These are phyloP conservation scores for Siphlonurus alternatus DNA, from an alignment of 2,888 invertebrate genomes.

Conservation along the genomic window DNA sequence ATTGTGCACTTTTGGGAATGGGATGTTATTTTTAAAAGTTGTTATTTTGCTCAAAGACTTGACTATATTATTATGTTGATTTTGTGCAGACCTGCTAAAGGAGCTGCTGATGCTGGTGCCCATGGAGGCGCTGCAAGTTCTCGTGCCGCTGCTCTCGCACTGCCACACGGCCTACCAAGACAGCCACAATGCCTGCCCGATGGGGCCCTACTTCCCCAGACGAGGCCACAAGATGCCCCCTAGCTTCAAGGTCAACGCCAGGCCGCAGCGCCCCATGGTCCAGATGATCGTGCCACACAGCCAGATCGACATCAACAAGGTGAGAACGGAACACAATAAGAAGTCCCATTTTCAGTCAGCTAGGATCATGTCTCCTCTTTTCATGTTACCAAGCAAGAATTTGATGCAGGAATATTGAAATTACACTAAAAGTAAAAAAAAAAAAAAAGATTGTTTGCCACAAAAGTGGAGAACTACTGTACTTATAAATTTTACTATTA, in stretches of 20 bases:
- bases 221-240: conserved; percentile 38
- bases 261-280: conserved; percentile 63
- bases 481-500: too few species aligned
- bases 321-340: too few species aligned
- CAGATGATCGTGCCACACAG: conserved; percentile 70
- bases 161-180: conserved; percentile 69
- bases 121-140: conserved; percentile 57
- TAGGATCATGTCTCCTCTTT: too few species aligned
- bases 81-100: conserved; percentile 45
- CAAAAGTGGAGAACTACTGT: too few species aligned
- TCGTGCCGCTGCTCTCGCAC: conserved; percentile 72
- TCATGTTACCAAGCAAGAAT: too few species aligned
- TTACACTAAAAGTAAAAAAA: too few species aligned
- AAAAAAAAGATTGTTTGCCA: too few species aligned
- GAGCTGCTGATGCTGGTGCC: conserved; percentile 65
- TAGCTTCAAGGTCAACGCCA: conserved; percentile 35
- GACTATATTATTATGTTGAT: conserved; percentile 19
- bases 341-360: neutral
- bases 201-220: conserved; percentile 62
- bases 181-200: conserved; percentile 44
- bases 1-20: too few species aligned
- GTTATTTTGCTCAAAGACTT: too few species aligned
- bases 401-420: too few species aligned
- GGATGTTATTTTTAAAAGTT: too few species aligned
- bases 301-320: conserved; percentile 50